Evolutionary conservation across 2,888 invertebrate species (phyloP).

Genomic region (Epinotia demarniana): DNA sequence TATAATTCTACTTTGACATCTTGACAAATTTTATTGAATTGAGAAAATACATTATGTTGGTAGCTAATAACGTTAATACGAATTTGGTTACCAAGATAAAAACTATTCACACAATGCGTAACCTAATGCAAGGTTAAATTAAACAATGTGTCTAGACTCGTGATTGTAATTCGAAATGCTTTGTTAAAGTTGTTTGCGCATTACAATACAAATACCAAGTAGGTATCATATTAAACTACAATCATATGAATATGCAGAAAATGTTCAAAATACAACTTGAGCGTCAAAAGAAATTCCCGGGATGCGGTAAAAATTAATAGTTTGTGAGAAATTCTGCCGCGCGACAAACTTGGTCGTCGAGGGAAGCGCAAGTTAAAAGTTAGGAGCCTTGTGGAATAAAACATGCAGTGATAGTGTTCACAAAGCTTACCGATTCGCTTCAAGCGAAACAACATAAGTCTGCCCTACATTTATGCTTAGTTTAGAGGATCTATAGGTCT

Average conservation of each 20-base stretch:
- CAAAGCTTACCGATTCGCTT: neutral
- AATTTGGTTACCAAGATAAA: neutral
- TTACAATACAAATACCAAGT: neutral
- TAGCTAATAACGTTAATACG: neutral
- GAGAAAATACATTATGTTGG: neutral
- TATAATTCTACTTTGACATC: neutral
- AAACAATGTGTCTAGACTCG: constrained; percentile 27
- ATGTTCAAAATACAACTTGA: constrained; percentile 21
- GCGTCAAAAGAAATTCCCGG: constrained; percentile 31
- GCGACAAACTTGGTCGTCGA: constrained; percentile 26
- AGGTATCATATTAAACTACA: neutral
- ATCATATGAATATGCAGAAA: constrained; percentile 1
- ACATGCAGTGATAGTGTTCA: neutral
- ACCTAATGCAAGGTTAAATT: constrained; percentile 14
- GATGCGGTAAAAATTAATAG: constrained; percentile 44
- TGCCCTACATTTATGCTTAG: neutral
- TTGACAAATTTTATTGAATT: neutral
- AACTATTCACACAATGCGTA: neutral
- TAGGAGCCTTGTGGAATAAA: constrained; percentile 20
- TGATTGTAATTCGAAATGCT: constrained; percentile 1
- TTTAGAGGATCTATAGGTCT: too few relatives aligned
- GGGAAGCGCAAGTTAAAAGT: constrained; percentile 37
- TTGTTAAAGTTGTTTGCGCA: constrained; percentile 8
- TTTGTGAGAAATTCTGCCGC: constrained; percentile 37
- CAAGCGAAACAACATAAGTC: neutral